phyloP scores from a whole-genome alignment of 2,888 invertebrate species.

The Endomychus coccineus region DNA sequence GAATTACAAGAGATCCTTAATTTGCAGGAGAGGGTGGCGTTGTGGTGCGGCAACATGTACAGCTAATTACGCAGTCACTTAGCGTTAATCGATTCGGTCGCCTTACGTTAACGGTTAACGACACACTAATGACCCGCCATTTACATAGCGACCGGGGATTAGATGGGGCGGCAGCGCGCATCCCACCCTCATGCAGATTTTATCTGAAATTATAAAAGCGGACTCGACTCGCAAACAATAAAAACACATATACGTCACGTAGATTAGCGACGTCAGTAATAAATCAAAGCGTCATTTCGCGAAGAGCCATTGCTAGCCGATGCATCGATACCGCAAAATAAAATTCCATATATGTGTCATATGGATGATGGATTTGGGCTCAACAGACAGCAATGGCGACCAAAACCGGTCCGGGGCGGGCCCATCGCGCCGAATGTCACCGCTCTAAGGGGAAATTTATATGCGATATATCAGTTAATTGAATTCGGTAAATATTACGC shows the following conservation, averaged over 20 bases:
- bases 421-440: slow-evolving; percentile 30
- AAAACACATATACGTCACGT: slow-evolving; percentile 45
- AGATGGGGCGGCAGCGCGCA: slow-evolving; percentile 17
- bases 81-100: slow-evolving; percentile 48
- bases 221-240: slow-evolving; percentile 44
- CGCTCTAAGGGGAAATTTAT: slow-evolving; percentile 37
- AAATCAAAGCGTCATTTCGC: slow-evolving; percentile 45
- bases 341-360: slow-evolving; percentile 42
- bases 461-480: slow-evolving; percentile 40
- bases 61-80: slow-evolving; percentile 49
- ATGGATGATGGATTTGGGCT: slow-evolving; percentile 41
- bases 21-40: slow-evolving; percentile 28
- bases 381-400: slow-evolving; percentile 40
- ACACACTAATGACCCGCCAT: slow-evolving; percentile 46
- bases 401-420: slow-evolving; percentile 22
- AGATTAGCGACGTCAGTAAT: slow-evolving; percentile 46
- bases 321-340: slow-evolving; percentile 43
- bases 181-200: slow-evolving; percentile 15
- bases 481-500: slow-evolving; percentile 37
- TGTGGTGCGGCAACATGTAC: slow-evolving; percentile 37
- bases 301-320: slow-evolving; percentile 35
- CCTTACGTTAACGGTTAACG: slow-evolving; percentile 48
- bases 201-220: slow-evolving; percentile 43
- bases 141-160: slow-evolving; percentile 40
- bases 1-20: slow-evolving; percentile 35